Evolutionary conservation across 2,113 vertebrate genomes (phyloP).

Genomic region (Marmota flaviventris): DNA sequence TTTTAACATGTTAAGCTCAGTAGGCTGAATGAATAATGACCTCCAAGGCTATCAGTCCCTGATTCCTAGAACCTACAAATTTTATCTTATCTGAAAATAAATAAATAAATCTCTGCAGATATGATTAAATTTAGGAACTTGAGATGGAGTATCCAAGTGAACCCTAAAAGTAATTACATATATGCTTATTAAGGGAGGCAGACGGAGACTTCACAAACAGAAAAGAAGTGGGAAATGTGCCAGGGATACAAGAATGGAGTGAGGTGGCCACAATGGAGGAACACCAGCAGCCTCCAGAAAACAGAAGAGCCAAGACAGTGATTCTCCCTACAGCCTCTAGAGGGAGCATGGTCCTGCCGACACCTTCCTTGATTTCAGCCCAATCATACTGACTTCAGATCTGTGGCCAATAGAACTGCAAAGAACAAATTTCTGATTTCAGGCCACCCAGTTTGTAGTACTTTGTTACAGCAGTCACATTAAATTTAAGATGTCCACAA

Average conservation of each 20-base stretch:
- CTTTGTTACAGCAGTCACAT: neutral
- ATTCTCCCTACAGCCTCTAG: neutral
- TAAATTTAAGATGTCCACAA: conserved; percentile 10
- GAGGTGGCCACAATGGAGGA: neutral
- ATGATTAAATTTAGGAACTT: neutral
- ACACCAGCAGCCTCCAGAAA: neutral
- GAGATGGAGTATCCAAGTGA: neutral
- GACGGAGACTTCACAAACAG: neutral
- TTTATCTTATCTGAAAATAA: neutral
- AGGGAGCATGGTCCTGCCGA: neutral
- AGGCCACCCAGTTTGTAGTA: neutral
- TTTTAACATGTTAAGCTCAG: neutral
- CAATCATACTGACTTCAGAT: neutral
- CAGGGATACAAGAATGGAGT: neutral
- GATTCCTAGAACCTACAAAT: neutral
- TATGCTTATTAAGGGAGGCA: neutral
- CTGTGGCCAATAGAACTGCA: conserved; percentile 11
- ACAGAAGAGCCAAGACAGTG: neutral
- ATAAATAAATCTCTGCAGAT: neutral
- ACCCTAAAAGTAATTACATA: neutral
- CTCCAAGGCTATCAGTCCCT: neutral
- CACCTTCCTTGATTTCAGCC: neutral
- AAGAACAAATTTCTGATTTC: conserved; percentile 24
- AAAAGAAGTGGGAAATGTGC: neutral
- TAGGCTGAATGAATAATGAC: neutral